phyloP scores from a whole-genome alignment of 2,888 invertebrate genomes.

The Temnothorax rugatulus region DNA sequence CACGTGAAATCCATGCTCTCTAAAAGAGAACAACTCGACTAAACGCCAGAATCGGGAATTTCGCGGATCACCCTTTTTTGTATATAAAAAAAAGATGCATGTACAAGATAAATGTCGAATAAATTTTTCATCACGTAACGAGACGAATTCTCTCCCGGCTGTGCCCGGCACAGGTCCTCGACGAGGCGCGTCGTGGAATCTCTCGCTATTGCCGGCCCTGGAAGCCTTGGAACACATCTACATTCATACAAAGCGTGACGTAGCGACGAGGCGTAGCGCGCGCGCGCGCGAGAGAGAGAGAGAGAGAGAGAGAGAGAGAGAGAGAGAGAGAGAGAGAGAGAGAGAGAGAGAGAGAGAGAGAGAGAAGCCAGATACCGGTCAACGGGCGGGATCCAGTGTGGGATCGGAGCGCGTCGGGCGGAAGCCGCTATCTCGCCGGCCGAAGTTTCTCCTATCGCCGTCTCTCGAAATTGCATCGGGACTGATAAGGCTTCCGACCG shows the following conservation, averaged over 20 bases:
- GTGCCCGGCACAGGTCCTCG: no score
- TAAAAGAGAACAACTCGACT: conserved; percentile 32
- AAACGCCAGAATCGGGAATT: background rate
- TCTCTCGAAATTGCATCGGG: background rate
- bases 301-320: no score
- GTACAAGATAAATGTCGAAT: background rate
- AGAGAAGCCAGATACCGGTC: background rate
- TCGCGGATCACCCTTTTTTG: background rate
- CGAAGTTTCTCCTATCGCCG: background rate
- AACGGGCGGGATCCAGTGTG: background rate
- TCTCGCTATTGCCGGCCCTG: conserved; percentile 3
- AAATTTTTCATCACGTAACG: background rate
- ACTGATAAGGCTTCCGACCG: conserved; percentile 25
- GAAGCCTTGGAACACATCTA: background rate
- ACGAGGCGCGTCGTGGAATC: background rate
- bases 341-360: background rate
- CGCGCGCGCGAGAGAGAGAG: no score
- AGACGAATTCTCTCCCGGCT: background rate
- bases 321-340: no score
- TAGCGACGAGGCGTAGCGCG: conserved; percentile 2
- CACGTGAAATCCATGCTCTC: conserved; percentile 68
- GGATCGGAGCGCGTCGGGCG: background rate
- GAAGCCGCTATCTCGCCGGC: background rate
- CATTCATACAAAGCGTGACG: conserved; percentile 11
- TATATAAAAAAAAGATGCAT: background rate